A percentile compares a stretch with the other conserved stretches of the same genome.
These are phyloP conservation scores for Python bivittatus DNA, from an alignment of 2,113 vertebrate genomes.

Conservation along the genomic window DNA sequence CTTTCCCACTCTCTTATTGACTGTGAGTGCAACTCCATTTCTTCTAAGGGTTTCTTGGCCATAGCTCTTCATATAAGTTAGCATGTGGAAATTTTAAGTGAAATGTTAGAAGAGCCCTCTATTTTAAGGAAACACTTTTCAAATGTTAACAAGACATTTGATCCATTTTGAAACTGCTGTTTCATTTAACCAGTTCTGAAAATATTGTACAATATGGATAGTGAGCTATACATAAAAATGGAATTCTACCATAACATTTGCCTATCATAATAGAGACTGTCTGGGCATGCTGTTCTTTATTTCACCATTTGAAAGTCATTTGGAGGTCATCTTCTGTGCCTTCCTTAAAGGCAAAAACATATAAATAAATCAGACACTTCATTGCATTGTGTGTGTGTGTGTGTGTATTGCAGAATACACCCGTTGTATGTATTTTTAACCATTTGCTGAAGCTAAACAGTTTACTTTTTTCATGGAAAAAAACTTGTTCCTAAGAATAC, in stretches of 20 bases:
- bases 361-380: background rate
- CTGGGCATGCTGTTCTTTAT: background rate
- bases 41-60: too few relatives aligned
- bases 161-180: background rate
- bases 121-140: background rate
- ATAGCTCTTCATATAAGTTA: background rate
- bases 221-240: background rate
- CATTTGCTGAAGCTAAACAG: background rate
- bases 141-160: background rate
- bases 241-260: background rate
- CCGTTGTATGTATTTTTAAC: background rate
- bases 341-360: background rate
- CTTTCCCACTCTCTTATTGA: too few relatives aligned
- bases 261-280: background rate
- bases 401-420: background rate
- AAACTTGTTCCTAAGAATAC: background rate
- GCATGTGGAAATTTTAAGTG: background rate
- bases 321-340: background rate
- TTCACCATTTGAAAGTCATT: background rate
- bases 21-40: too few relatives aligned
- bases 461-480: background rate
- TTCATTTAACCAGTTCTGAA: background rate
- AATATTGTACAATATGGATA: background rate
- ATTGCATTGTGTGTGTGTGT: too few relatives aligned
- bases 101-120: background rate